phyloP scores from a whole-genome alignment of 2,113 vertebrate genomes.

The Phyllostomus discolor region DNA sequence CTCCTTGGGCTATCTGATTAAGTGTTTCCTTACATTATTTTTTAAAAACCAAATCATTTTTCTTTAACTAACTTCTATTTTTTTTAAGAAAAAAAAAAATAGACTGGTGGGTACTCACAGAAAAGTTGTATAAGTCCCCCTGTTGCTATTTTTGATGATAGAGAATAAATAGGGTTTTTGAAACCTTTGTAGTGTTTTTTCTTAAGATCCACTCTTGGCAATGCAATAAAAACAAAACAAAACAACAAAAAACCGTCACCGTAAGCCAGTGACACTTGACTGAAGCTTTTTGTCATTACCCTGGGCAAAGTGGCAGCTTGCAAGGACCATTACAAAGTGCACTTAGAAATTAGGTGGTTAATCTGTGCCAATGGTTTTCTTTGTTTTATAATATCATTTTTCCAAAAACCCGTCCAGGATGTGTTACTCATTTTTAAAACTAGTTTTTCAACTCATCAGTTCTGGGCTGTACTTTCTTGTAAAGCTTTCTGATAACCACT shows the following conservation, averaged over 20 bases:
- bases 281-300: slow-evolving; percentile 77
- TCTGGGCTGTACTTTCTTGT: slow-evolving; percentile 73
- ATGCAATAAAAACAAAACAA: slow-evolving; percentile 80
- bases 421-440: slow-evolving; percentile 74
- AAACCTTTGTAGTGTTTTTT: slow-evolving; percentile 80
- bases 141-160: slow-evolving; percentile 83
- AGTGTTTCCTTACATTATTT: slow-evolving; percentile 84
- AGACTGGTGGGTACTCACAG: slow-evolving; percentile 78
- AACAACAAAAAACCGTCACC: slow-evolving; percentile 54
- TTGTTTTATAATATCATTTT: slow-evolving; percentile 74
- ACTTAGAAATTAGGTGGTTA: slow-evolving; percentile 85
- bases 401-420: slow-evolving; percentile 69
- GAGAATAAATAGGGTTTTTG: slow-evolving; percentile 81
- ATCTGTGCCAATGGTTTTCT: slow-evolving; percentile 74
- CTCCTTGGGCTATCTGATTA: slow-evolving; percentile 78
- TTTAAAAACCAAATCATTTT: slow-evolving; percentile 81
- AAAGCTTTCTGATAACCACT: slow-evolving; percentile 69
- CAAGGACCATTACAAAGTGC: slow-evolving; percentile 82
- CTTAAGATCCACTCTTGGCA: slow-evolving; percentile 79
- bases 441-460: slow-evolving; percentile 74
- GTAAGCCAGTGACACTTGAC: slow-evolving; percentile 72
- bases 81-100: slow-evolving; percentile 81
- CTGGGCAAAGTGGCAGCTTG: slow-evolving; percentile 77
- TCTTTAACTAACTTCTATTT: slow-evolving; percentile 81
- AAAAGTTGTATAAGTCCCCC: slow-evolving; percentile 77